A percentile compares a stretch with the other conserved stretches of the same genome.
Conservation (phyloP, 2,888 invertebrate species). For the Silvanus unidentatus region DNA sequence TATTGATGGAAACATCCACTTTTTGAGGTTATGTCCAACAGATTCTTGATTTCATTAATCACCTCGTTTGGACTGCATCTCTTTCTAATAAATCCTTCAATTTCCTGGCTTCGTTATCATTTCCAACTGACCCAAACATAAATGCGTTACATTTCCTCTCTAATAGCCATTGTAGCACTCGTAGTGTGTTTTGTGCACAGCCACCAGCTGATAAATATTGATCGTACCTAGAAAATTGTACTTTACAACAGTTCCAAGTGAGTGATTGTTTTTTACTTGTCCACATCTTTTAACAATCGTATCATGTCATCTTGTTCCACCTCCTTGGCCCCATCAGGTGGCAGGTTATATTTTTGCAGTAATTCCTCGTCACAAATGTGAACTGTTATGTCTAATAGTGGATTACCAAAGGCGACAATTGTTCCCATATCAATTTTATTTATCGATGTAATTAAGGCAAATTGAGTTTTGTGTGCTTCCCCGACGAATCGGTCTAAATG, state of each 20-base stretch:
- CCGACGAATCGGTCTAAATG: constrained; percentile 1
- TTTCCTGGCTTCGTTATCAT: constrained; percentile 45
- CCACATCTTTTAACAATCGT: constrained; percentile 31
- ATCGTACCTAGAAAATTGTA: constrained; percentile 27
- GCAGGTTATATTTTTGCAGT: constrained; percentile 40
- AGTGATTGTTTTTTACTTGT: neutral
- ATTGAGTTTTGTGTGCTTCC: no score
- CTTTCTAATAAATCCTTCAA: constrained; percentile 42
- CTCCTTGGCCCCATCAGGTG: constrained; percentile 43
- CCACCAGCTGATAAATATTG: constrained; percentile 43
- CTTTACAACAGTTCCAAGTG: neutral
- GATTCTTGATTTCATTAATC: constrained; percentile 2
- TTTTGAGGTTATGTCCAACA: constrained; percentile 2
- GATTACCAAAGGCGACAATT: constrained; percentile 46
- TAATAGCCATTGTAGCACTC: constrained; percentile 46
- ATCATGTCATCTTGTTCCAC: constrained; percentile 33
- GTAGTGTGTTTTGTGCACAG: constrained; percentile 48
- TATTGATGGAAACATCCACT: no score
- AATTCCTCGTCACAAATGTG: constrained; percentile 32
- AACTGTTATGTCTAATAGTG: constrained; percentile 43
- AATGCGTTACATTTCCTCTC: constrained; percentile 26
- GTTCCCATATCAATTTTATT: no score
- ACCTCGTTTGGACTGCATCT: constrained; percentile 45
- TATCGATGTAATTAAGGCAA: no score
- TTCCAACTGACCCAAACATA: constrained; percentile 52